phyloP scores from a whole-genome alignment of 1,140 invertebrate genomes.

The Cheumatopsyche charites region DNA sequence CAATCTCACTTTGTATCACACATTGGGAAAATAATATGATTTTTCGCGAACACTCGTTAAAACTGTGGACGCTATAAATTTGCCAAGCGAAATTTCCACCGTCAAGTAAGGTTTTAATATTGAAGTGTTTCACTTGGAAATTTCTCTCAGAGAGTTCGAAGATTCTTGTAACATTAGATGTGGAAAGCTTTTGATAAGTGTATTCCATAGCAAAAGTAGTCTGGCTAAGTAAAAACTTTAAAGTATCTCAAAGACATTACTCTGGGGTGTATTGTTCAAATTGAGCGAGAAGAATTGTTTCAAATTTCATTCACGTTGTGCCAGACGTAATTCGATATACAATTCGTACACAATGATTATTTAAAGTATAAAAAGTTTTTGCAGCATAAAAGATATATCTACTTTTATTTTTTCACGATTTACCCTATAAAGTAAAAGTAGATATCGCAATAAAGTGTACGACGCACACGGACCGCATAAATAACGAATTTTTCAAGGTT shows the following conservation, averaged over 20 bases:
- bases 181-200: conserved; percentile 15
- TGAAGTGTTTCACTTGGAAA: background rate
- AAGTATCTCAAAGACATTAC: conserved; percentile 2
- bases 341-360: too few relatives aligned
- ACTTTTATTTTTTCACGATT: conserved; percentile 5
- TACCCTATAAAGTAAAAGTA: conserved; percentile 7
- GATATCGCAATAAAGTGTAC: conserved; percentile 12
- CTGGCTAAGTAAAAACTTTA: conserved; percentile 4
- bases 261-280: too few relatives aligned
- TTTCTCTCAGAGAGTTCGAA: background rate
- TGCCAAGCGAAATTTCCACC: background rate
- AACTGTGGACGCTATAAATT: too few relatives aligned
- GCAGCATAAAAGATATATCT: too few relatives aligned
- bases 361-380: too few relatives aligned
- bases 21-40: too few relatives aligned
- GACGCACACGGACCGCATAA: background rate
- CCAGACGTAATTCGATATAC: too few relatives aligned
- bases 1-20: too few relatives aligned
- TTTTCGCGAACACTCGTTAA: too few relatives aligned
- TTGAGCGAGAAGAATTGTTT: too few relatives aligned
- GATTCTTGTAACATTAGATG: conserved; percentile 17
- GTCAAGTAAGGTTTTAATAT: conserved; percentile 4
- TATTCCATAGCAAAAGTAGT: background rate
- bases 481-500: conserved; percentile 26
- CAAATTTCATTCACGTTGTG: too few relatives aligned